Conservation (phyloP, 2,113 vertebrate species). For the Gnathonemus longibarbis region DNA sequence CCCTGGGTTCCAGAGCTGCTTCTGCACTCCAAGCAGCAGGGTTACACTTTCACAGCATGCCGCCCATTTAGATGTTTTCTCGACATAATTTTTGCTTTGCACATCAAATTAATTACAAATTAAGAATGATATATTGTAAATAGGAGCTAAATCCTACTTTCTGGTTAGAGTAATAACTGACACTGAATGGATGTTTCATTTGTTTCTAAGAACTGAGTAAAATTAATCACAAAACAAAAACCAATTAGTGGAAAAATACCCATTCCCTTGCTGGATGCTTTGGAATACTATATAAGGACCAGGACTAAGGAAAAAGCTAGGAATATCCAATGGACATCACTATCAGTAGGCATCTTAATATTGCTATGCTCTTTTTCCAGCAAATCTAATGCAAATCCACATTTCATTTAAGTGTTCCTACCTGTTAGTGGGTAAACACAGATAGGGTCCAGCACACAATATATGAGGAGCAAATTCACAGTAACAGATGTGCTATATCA, state of each 20-base stretch:
- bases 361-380: not conserved
- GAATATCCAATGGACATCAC: not conserved
- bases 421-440: not conserved
- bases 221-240: not conserved
- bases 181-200: not conserved
- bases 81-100: not conserved
- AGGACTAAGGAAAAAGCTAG: not conserved
- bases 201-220: not conserved
- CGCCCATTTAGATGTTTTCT: not conserved
- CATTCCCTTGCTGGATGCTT: not conserved
- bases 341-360: not conserved
- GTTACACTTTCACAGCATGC: not conserved
- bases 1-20: not conserved
- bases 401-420: not conserved
- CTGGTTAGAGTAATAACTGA: not conserved
- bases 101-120: not conserved
- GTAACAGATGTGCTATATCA: not conserved
- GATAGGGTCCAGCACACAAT: not conserved
- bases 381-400: not conserved
- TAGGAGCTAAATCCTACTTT: not conserved
- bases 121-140: not conserved
- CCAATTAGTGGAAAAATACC: not conserved
- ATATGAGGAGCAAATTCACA: not conserved
- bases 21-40: not conserved
- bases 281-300: not conserved